Evolutionary conservation across 1,140 invertebrate genomes (phyloP), one percentile per base, ranked within the genome.

Genomic region (Orchestia grillus): DNA sequence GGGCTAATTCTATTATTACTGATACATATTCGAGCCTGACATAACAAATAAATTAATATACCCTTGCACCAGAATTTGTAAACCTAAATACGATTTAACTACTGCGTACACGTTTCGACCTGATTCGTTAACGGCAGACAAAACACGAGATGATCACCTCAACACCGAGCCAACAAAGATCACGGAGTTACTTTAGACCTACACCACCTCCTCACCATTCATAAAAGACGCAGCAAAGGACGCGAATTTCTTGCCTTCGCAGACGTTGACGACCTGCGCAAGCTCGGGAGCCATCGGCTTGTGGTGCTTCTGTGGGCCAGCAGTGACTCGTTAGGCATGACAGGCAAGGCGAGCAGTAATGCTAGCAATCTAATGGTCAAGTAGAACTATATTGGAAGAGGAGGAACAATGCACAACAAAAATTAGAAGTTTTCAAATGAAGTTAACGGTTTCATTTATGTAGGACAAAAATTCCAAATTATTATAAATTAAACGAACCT

Each of bases 221-320:
- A 96, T 95, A 94, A 96, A 96, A 4, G 96, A 96, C 62, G 96
- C 91, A 36, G 87, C 92, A 88, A 97, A 96, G 8, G 96, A 94
- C 36, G 96, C 45, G 62, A 97, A 97, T 90, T 97, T 97, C 77
- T 97, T 97, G 0, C 96, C 96, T 43, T 97, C 96, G 45, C 96
- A 96, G 41, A 97, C 95, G 92, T 97, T 97, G n/a, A 97, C 95
- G 36, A 97, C 62, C 87, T 96, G 88, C 16, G 95, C 88, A 44
- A 97, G 92, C 45, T 97, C 96, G 40, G 96, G 96, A 0, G 96
- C 96, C 45, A 97, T 44, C 23, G 96, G 96, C 90, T 97, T 97
- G 96, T 97, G 96, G 43, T 88, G 96, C 95, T 96, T 97, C 96
- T 96, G 96, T 53, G 62, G 43, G 6, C 0, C 47, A 44, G 92